Base-by-base conservation (phyloP, 2,113 vertebrate genomes). In the Euleptes europaea region DNA sequence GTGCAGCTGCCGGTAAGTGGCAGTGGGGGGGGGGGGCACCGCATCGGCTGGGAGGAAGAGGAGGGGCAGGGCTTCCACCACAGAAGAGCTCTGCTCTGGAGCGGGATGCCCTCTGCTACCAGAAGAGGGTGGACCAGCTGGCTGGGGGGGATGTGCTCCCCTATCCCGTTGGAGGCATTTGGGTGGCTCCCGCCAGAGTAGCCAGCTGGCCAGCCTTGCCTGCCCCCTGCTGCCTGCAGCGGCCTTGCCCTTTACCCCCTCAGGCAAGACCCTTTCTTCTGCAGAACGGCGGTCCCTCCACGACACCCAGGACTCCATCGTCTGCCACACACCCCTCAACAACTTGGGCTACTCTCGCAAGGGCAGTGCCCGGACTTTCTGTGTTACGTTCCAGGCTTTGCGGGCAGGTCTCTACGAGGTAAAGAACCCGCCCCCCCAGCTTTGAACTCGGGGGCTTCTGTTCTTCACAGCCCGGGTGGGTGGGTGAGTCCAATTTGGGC, bases 341-440 rank as follows among this genome's bases (percentile, higher is more conserved):
- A 95, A 98, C 93, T 95, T 99, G 1, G 98, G 98, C 23, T 97
- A 97, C 88, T 98, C 98, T 51, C 96, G 97, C 14, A 98, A 97
- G 91, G 98, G 98, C 92, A 98, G 97, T 33, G 97, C 97, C 0
- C 94, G 97, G 51, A 98, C 97, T 8, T 97, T 98, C 95, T 97
- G 96, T 0, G 98, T 99, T 82, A 96, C 97, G n/a, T 99, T 99
- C 92, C 98, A 98, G 95, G 97, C 98, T 40, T 96, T 98, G 82
- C 94, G 94, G 57, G 95, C 97, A 0, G 98, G 98, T 9, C 97
- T 98, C 7, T 98, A 98, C 3, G 98, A 99, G 98, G 98, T 99
- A 86, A 89, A 80, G 4, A 7, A 12, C 0, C 0, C 19, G 19
- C 6, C 26, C 54, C 19, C 2, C 13, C 1, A 13, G n/a, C 17